Percentiles rank a stretch among this genome's conserved stretches.
Evolutionary conservation across 2,888 invertebrate species (phyloP).

Genomic region (Cheilosia scutellata): DNA sequence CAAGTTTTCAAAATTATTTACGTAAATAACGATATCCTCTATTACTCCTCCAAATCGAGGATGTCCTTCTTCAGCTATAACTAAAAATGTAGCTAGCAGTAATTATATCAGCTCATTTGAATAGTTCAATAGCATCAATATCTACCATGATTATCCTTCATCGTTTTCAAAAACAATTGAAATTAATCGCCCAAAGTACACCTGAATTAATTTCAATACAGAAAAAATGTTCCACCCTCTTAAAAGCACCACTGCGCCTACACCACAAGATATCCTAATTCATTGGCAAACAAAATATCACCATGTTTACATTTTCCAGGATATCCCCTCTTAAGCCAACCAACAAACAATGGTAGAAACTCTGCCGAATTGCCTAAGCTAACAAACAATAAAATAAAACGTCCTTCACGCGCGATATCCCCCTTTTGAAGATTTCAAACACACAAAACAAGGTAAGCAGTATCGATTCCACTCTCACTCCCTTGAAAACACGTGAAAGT

Average conservation of each 20-base stretch:
- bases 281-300: constrained; percentile 10
- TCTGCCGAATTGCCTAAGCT: constrained; percentile 12
- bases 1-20: too few species aligned
- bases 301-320: background rate
- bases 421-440: constrained; percentile 20
- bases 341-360: background rate
- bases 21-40: too few species aligned
- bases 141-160: too few species aligned
- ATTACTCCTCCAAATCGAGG: too few species aligned
- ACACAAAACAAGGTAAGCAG: constrained; percentile 2
- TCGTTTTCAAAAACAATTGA: too few species aligned
- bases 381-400: constrained; percentile 49
- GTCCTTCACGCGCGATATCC: constrained; percentile 44
- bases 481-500: background rate
- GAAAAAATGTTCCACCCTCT: too few species aligned
- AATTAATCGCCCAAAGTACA: too few species aligned
- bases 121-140: too few species aligned
- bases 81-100: too few species aligned
- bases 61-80: too few species aligned
- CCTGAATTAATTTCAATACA: too few species aligned
- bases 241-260: background rate
- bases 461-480: constrained; percentile 22
- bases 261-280: background rate
- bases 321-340: background rate
- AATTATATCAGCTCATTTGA: too few species aligned